These are phyloP conservation scores for Pheosia gnoma DNA, from an alignment of 2,888 invertebrate genomes.

Conservation along the genomic window DNA sequence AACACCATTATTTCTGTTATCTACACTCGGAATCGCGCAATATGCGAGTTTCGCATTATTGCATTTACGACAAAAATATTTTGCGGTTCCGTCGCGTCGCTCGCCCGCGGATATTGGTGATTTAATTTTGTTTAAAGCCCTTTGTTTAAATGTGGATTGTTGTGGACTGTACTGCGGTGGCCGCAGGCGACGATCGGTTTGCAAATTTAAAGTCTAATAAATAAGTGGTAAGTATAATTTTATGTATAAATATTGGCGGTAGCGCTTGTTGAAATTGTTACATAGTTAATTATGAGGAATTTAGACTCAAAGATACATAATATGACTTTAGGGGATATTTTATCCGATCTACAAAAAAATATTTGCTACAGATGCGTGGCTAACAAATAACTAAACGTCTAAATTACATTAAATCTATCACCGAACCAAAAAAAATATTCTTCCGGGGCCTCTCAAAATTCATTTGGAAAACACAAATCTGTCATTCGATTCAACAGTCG, in stretches of 20 bases:
- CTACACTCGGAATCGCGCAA: slow-evolving; percentile 78
- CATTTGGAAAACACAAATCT: slow-evolving; percentile 78
- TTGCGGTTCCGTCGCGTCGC: slow-evolving; percentile 63
- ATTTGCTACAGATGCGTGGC: slow-evolving; percentile 16
- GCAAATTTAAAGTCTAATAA: slow-evolving; percentile 32
- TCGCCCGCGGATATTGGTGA: slow-evolving; percentile 53
- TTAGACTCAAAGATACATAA: no score
- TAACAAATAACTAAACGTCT: slow-evolving; percentile 21
- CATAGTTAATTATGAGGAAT: no score
- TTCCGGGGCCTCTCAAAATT: slow-evolving; percentile 59
- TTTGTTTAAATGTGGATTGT: slow-evolving; percentile 55
- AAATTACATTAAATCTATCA: slow-evolving; percentile 56
- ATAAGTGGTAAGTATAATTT: slow-evolving; percentile 23
- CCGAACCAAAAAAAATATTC: slow-evolving; percentile 53
- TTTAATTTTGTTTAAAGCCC: slow-evolving; percentile 58
- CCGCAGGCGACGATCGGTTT: slow-evolving; percentile 34
- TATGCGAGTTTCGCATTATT: slow-evolving; percentile 81
- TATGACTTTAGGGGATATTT: no score
- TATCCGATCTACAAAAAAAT: no score
- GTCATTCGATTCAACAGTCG: slow-evolving; percentile 67
- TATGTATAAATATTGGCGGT: slow-evolving; percentile 9
- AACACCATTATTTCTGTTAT: slow-evolving; percentile 84
- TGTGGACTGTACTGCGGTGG: slow-evolving; percentile 33
- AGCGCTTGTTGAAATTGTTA: background rate
- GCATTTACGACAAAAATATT: slow-evolving; percentile 77